A percentile compares a stretch with the other conserved stretches of the same genome.
phyloP scores from a whole-genome alignment of 2,113 vertebrate genomes.

The Amblyornis subalaris region DNA sequence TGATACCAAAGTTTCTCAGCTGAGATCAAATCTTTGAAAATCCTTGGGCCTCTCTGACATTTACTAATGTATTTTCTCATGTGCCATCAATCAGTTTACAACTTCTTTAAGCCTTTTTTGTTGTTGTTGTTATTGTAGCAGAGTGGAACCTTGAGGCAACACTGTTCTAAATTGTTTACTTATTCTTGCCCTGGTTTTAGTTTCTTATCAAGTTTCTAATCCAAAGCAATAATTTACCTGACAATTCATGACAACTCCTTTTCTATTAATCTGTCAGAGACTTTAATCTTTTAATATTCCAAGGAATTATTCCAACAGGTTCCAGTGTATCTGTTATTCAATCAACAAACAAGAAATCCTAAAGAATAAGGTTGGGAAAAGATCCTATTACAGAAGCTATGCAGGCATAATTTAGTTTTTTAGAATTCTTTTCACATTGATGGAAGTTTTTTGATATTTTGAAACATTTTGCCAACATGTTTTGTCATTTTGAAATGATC shows the following conservation, averaged over 20 bases:
- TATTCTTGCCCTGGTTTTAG: neutral
- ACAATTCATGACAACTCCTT: neutral
- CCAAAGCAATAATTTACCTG: conserved; percentile 36
- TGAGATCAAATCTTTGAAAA: neutral
- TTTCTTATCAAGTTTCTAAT: conserved; percentile 14
- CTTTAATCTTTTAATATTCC: conserved; percentile 11
- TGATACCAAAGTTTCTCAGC: neutral
- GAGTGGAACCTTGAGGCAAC: neutral
- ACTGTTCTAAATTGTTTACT: neutral
- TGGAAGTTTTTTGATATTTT: neutral
- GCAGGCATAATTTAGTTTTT: neutral
- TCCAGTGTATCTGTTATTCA: neutral
- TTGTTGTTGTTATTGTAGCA: neutral
- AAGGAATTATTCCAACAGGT: neutral
- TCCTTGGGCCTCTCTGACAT: neutral
- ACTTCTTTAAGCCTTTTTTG: neutral
- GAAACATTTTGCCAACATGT: neutral
- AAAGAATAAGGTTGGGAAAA: neutral
- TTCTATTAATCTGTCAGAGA: neutral
- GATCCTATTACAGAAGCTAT: neutral
- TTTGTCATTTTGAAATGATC: neutral
- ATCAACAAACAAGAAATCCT: neutral
- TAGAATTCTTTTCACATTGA: neutral
- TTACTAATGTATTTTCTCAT: neutral
- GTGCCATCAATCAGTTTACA: neutral